These are phyloP conservation scores for Eustalomyia histrio DNA, from an alignment of 2,888 invertebrate genomes.

Conservation along the genomic window DNA sequence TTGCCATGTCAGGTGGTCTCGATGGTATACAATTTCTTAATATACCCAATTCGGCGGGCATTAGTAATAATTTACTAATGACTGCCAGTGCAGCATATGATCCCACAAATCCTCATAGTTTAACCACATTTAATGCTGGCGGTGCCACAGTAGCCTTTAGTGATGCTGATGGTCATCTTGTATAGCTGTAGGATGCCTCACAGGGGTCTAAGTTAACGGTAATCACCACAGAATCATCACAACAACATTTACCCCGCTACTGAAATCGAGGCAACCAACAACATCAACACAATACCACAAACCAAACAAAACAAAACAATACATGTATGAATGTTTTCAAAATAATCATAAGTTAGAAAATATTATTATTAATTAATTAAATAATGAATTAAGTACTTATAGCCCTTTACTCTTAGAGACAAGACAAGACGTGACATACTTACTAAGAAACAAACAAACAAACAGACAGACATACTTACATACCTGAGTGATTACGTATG, in stretches of 20 bases:
- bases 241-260: constrained; percentile 70
- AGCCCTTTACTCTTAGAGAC: constrained; percentile 1
- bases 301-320: constrained; percentile 8
- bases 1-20: constrained; percentile 72
- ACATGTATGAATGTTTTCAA: constrained; percentile 33
- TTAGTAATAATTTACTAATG: constrained; percentile 76
- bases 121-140: constrained; percentile 77
- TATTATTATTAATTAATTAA: neutral
- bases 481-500: neutral
- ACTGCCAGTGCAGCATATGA: constrained; percentile 75
- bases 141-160: constrained; percentile 77
- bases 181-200: constrained; percentile 78
- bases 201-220: constrained; percentile 57
- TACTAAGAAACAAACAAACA: neutral
- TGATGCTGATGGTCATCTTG: constrained; percentile 80
- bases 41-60: constrained; percentile 81
- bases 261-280: constrained; percentile 61
- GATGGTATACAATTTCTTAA: constrained; percentile 82
- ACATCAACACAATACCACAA: neutral
- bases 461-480: neutral
- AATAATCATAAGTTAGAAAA: constrained; percentile 33
- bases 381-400: neutral
- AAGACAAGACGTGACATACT: neutral
- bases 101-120: constrained; percentile 75
- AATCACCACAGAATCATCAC: constrained; percentile 50